Percentiles rank a stretch among this genome's conserved stretches.
Conservation (phyloP, 2,888 invertebrate genomes). For the Ichneumon xanthorius region DNA sequence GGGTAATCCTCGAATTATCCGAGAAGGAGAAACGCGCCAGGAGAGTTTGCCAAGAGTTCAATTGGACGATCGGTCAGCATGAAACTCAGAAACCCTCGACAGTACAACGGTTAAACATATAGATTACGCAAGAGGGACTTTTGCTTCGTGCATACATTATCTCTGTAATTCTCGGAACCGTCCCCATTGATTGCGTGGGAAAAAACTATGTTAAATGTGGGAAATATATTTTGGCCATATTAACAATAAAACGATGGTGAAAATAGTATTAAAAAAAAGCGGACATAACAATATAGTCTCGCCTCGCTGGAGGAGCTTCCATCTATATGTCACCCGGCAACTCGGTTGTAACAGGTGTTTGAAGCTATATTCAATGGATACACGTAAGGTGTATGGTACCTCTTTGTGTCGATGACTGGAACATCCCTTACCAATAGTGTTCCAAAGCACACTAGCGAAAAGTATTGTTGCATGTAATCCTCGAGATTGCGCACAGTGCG, state of each 20-base stretch:
- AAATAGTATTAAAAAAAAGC: too few relatives aligned
- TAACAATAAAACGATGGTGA: too few relatives aligned
- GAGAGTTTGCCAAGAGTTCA: not conserved
- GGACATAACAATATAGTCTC: not conserved
- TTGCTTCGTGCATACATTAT: not conserved
- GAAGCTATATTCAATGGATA: not conserved
- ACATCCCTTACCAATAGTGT: not conserved
- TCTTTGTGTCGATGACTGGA: not conserved
- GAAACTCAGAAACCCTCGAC: slow-evolving; percentile 37
- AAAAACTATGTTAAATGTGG: too few relatives aligned
- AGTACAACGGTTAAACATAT: not conserved
- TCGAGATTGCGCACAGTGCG: slow-evolving; percentile 25
- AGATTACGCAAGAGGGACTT: not conserved
- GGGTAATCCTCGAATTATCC: slow-evolving; percentile 33
- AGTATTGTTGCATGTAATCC: not conserved
- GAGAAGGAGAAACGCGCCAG: not conserved
- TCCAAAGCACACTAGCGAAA: not conserved
- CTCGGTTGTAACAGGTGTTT: not conserved
- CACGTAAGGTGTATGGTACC: not conserved
- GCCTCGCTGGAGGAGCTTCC: not conserved
- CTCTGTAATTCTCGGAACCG: not conserved
- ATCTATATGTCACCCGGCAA: not conserved
- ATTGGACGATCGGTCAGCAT: slow-evolving; percentile 47
- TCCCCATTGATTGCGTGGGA: not conserved
- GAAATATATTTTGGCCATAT: too few relatives aligned